These are phyloP conservation scores for Embidobia sp. DNA, from an alignment of 2,888 invertebrate genomes.

Conservation along the genomic window DNA sequence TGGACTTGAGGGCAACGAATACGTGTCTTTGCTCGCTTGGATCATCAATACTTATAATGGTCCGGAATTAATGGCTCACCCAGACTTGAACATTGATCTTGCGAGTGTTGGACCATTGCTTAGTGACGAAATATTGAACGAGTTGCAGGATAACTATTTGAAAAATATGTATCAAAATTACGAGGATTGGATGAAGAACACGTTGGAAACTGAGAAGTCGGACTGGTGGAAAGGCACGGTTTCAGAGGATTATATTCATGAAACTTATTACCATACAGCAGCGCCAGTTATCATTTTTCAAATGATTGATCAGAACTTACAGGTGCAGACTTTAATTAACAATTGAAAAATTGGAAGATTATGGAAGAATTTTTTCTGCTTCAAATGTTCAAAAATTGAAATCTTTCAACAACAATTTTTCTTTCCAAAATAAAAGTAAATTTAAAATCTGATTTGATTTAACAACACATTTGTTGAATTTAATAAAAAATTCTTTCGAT, in stretches of 20 bases:
- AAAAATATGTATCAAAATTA: constrained; percentile 95
- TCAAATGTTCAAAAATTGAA: no score
- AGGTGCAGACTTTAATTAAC: no score
- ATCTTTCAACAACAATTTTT: no score
- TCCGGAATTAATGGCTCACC: constrained; percentile 92
- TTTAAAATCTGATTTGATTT: no score
- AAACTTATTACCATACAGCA: constrained; percentile 94
- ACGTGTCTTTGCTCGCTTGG: constrained; percentile 97
- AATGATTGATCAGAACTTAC: constrained; percentile 98
- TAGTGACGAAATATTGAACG: constrained; percentile 87
- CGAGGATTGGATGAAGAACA: constrained; percentile 97
- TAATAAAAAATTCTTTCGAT: no score
- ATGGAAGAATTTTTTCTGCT: no score
- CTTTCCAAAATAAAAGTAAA: no score
- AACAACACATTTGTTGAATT: no score
- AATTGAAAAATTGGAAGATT: no score
- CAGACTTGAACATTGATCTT: constrained; percentile 90
- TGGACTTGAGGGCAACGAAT: constrained; percentile 97
- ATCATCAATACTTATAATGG: constrained; percentile 94
- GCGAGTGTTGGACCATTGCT: constrained; percentile 89
- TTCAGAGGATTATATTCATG: constrained; percentile 86
- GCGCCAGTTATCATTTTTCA: constrained; percentile 98
- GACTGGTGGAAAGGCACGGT: constrained; percentile 93
- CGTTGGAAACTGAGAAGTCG: constrained; percentile 93
- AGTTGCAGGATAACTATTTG: constrained; percentile 91